Evolutionary conservation across 1,140 invertebrate genomes (phyloP).

Genomic region (Drosophila takahashii): DNA sequence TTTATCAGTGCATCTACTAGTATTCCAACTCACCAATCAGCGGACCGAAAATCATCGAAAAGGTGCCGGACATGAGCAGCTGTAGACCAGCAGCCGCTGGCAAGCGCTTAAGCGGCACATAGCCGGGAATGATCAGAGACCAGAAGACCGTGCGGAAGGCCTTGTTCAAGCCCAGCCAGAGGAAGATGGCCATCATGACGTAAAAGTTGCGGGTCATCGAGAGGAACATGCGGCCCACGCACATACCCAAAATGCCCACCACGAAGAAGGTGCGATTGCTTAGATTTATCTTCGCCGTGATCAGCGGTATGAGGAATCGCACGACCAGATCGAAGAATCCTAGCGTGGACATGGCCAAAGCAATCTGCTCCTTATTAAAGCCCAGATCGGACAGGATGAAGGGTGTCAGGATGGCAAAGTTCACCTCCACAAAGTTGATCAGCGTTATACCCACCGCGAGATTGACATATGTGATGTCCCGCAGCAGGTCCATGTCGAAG

Average conservation of each 20-base stretch:
- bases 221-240: conserved; percentile 87
- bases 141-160: conserved; percentile 88
- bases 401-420: conserved; percentile 89
- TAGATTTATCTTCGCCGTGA: conserved; percentile 87
- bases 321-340: conserved; percentile 87
- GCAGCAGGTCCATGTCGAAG: conserved; percentile 88
- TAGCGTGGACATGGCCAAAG: conserved; percentile 87
- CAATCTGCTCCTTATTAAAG: conserved; percentile 86
- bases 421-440: conserved; percentile 89
- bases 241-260: conserved; percentile 88
- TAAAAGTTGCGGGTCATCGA: conserved; percentile 85
- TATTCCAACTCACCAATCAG: conserved; percentile 85
- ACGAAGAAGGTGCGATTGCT: conserved; percentile 89
- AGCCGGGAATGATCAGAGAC: conserved; percentile 87
- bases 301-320: conserved; percentile 87
- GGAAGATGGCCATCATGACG: conserved; percentile 85
- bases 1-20: too few relatives aligned
- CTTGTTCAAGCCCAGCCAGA: conserved; percentile 88
- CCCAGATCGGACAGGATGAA: conserved; percentile 88
- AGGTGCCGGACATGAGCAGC: conserved; percentile 86
- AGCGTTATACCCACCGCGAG: conserved; percentile 89
- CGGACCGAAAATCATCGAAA: conserved; percentile 86
- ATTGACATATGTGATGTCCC: conserved; percentile 88
- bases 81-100: conserved; percentile 88
- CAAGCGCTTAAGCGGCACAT: conserved; percentile 87